These are phyloP conservation scores for Xestia ashworthii DNA, from an alignment of 2,888 invertebrate species.

Conservation along the genomic window DNA sequence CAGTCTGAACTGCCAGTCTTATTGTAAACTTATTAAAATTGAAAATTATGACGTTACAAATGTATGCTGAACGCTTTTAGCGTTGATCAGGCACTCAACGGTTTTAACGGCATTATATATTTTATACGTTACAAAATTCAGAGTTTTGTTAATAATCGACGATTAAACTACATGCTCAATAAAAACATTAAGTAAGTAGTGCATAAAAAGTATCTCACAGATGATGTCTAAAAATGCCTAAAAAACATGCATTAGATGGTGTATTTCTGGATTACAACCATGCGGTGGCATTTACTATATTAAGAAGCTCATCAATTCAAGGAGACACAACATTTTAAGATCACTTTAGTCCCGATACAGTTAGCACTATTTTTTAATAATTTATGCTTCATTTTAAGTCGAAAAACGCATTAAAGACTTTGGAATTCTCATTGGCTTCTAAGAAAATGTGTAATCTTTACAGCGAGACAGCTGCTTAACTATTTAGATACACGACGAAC, in stretches of 20 bases:
- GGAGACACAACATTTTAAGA: slow-evolving; percentile 55
- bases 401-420: slow-evolving; percentile 74
- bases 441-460: slow-evolving; percentile 82
- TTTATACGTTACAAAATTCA: no score
- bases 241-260: slow-evolving; percentile 30
- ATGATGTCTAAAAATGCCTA: slow-evolving; percentile 31
- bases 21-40: background rate
- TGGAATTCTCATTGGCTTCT: slow-evolving; percentile 82
- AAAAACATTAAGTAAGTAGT: background rate
- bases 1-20: background rate
- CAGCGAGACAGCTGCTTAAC: slow-evolving; percentile 84
- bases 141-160: no score
- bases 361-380: slow-evolving; percentile 70
- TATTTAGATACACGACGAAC: slow-evolving; percentile 85
- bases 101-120: no score
- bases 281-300: slow-evolving; percentile 57
- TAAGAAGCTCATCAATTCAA: slow-evolving; percentile 60
- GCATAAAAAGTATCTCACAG: background rate
- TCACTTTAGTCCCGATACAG: slow-evolving; percentile 56
- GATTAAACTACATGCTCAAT: no score
- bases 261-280: slow-evolving; percentile 50
- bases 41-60: background rate
- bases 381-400: slow-evolving; percentile 71
- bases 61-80: background rate
- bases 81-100: no score